Conservation (phyloP, 1,140 invertebrate species). For the Acromyrmex heyeri region DNA sequence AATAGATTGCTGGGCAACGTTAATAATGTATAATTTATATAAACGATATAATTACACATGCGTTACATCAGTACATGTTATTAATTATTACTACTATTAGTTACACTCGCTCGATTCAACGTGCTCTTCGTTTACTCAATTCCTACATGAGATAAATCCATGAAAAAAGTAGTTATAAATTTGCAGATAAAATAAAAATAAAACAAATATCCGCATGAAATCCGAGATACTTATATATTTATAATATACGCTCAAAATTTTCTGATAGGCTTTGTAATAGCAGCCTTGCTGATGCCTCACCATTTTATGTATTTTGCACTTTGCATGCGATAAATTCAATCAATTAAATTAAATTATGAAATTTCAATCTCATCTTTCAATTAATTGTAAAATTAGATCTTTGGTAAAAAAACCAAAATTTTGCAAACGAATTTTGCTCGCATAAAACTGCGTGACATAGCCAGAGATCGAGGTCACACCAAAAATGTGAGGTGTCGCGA, state of each 20-base stretch:
- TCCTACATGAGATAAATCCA: background rate
- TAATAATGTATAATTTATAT: background rate
- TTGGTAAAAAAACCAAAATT: background rate
- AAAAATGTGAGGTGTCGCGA: constrained; percentile 44
- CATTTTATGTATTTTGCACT: no score
- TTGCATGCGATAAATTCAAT: no score
- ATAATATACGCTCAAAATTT: no score
- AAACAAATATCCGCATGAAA: background rate
- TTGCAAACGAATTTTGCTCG: background rate
- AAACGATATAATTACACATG: constrained; percentile 2
- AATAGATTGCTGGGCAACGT: background rate
- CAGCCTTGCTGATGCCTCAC: no score
- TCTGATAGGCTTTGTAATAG: no score
- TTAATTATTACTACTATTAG: background rate
- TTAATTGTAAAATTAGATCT: background rate
- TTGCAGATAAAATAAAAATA: background rate
- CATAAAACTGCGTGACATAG: background rate
- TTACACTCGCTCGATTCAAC: background rate
- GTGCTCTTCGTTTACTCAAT: background rate
- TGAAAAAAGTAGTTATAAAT: background rate
- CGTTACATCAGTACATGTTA: background rate
- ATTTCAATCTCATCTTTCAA: background rate
- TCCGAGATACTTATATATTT: background rate
- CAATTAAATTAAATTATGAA: no score
- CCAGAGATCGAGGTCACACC: background rate